Evolutionary conservation across 2,888 invertebrate genomes (phyloP).

Genomic region (Latrodectus hesperus): DNA sequence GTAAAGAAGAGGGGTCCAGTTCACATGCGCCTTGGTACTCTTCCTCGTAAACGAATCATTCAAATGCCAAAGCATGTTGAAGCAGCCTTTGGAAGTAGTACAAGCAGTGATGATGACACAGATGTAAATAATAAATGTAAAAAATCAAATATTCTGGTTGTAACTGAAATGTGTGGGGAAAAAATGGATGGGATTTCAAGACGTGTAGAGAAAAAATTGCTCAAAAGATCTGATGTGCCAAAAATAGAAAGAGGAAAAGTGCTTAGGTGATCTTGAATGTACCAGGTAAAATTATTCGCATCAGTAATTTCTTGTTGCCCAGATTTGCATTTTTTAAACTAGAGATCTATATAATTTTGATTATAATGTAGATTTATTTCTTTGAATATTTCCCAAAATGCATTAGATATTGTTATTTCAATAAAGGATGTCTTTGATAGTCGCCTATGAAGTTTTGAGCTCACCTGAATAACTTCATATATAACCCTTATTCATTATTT

Average conservation of each 20-base stretch:
- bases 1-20: constrained; percentile 52
- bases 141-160: constrained; percentile 55
- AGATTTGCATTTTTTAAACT: not conserved
- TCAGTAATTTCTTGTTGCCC: not conserved
- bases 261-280: constrained; percentile 47
- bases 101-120: constrained; percentile 45
- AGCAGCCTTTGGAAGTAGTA: constrained; percentile 55
- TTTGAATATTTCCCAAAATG: not conserved
- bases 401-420: too few relatives aligned
- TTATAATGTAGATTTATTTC: not conserved
- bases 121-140: constrained; percentile 46
- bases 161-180: constrained; percentile 23
- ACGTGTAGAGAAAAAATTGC: constrained; percentile 13
- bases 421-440: too few relatives aligned
- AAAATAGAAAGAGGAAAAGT: constrained; percentile 24
- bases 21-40: constrained; percentile 56
- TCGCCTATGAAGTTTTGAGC: too few relatives aligned
- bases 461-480: too few relatives aligned
- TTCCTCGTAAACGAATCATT: constrained; percentile 52
- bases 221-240: constrained; percentile 9
- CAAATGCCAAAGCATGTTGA: constrained; percentile 59
- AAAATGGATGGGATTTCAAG: constrained; percentile 20
- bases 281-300: constrained; percentile 55
- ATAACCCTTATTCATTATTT: too few relatives aligned
- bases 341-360: not conserved